Evolutionary conservation across 2,888 invertebrate genomes (phyloP).

Genomic region (Deilephila elpenor): DNA sequence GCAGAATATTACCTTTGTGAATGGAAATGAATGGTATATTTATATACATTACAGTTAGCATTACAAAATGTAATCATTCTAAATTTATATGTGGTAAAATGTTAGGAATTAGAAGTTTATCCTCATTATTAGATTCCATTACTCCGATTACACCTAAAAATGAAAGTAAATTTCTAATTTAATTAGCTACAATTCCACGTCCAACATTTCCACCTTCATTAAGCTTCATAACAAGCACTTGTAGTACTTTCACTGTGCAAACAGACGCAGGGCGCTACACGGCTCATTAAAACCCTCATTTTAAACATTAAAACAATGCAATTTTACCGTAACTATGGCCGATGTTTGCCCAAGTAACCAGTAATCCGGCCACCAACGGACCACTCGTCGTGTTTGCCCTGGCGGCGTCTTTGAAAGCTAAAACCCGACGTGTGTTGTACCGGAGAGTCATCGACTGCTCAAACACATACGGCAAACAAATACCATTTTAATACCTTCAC

Average conservation of each 20-base stretch:
- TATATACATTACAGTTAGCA: too few relatives aligned
- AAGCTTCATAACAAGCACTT: constrained; percentile 18
- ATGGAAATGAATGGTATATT: neutral
- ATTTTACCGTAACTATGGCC: constrained; percentile 70
- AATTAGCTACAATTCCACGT: neutral
- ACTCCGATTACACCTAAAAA: neutral
- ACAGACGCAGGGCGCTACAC: constrained; percentile 47
- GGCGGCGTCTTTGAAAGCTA: constrained; percentile 83
- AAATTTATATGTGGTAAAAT: too few relatives aligned
- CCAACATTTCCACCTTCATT: constrained; percentile 16
- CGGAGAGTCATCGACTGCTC: constrained; percentile 77
- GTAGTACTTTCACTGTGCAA: constrained; percentile 34
- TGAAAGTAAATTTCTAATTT: neutral
- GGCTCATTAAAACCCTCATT: constrained; percentile 58
- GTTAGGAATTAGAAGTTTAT: too few relatives aligned
- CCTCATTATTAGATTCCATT: too few relatives aligned
- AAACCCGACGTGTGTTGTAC: constrained; percentile 83
- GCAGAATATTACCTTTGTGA: neutral
- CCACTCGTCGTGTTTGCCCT: constrained; percentile 76
- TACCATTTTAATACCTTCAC: constrained; percentile 75
- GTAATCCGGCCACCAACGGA: constrained; percentile 67
- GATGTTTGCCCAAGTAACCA: constrained; percentile 75
- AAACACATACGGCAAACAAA: constrained; percentile 75
- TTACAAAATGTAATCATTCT: too few relatives aligned
- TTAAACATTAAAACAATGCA: constrained; percentile 65